These are phyloP conservation scores for Caenorhabditis sp. DNA, from an alignment of 2,888 invertebrate species.

Conservation along the genomic window DNA sequence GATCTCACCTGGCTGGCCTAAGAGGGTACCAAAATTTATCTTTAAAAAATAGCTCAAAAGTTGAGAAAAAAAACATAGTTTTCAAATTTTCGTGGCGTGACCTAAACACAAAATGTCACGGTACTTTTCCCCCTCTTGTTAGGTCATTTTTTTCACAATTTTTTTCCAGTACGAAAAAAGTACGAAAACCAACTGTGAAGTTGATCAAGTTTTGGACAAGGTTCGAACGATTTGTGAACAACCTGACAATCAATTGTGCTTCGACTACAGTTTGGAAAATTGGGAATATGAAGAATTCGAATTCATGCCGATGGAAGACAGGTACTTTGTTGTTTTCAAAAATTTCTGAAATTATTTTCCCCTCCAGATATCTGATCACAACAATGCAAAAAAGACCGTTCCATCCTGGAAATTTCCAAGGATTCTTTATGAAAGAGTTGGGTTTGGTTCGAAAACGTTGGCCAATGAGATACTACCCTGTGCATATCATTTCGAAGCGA, in stretches of 20 bases:
- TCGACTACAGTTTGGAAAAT: background rate
- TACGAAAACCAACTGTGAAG: background rate
- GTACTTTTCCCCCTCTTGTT: background rate
- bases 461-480: background rate
- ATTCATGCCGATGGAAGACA: background rate
- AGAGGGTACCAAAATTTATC: no score
- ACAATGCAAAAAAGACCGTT: background rate
- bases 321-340: background rate
- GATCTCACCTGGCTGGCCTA: no score
- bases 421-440: background rate
- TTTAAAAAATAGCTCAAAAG: no score
- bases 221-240: background rate
- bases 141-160: background rate
- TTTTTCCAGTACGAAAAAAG: background rate
- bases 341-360: no score
- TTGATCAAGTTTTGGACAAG: background rate
- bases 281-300: background rate
- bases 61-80: background rate
- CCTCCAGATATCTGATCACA: background rate
- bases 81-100: no score
- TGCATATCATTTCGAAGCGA: background rate
- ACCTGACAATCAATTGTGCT: background rate
- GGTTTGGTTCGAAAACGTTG: background rate
- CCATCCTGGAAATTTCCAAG: background rate
- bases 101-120: no score